These are phyloP conservation scores for Apteryx mantelli DNA, from an alignment of 2,113 vertebrate species.

Conservation along the genomic window DNA sequence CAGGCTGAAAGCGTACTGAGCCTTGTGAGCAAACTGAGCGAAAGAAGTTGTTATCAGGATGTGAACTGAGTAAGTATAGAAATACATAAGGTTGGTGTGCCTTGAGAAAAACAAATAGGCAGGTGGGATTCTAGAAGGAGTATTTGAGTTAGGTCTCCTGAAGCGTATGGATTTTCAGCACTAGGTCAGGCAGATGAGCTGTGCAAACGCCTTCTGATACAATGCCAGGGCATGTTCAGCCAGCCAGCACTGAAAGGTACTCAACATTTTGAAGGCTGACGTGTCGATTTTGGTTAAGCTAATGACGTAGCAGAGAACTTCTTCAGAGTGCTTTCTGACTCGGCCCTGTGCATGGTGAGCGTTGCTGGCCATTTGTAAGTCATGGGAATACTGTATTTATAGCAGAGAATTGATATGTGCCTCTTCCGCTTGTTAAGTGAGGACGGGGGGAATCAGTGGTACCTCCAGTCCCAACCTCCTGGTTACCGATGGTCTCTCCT, in stretches of 20 bases:
- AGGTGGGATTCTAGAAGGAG: neutral
- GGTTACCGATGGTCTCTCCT: too few species aligned
- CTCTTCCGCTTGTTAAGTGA: neutral
- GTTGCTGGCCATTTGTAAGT: neutral
- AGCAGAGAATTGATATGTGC: neutral
- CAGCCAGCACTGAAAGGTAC: neutral
- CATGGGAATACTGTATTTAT: neutral
- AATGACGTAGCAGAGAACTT: neutral
- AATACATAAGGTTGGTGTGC: fast-evolving
- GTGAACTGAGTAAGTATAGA: neutral
- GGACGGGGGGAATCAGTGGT: neutral
- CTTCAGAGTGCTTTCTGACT: neutral
- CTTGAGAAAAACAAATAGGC: neutral
- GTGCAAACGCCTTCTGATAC: neutral
- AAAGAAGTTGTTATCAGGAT: neutral
- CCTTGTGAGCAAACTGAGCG: neutral
- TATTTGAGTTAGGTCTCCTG: neutral
- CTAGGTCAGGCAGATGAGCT: neutral
- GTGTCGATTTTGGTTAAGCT: neutral
- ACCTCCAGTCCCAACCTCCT: neutral
- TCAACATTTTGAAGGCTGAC: neutral
- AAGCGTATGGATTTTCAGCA: fast-evolving
- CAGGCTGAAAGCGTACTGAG: neutral
- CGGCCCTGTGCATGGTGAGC: neutral
- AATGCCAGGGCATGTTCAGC: neutral